Evolutionary conservation across 2,888 invertebrate species (phyloP).

Genomic region (Lycia hirtaria): DNA sequence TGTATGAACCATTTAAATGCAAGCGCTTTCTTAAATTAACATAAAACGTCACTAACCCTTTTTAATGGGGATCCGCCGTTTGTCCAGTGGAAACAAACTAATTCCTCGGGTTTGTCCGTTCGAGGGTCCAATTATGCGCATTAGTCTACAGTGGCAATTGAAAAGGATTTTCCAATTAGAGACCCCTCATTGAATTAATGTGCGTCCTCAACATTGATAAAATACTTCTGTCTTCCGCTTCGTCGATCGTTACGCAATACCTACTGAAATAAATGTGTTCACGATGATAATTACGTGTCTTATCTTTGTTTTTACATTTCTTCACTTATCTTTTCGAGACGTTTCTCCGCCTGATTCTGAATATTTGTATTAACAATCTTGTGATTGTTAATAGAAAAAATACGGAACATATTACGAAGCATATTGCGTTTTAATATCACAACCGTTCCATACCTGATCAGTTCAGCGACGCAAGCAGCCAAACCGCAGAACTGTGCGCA

Average conservation of each 20-base stretch:
- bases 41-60: constrained; percentile 47
- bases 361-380: constrained; percentile 1
- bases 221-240: constrained; percentile 60
- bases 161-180: constrained; percentile 74
- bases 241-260: constrained; percentile 53
- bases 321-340: constrained; percentile 11
- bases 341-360: constrained; percentile 15
- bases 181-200: constrained; percentile 69
- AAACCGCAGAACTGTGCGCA: constrained; percentile 54
- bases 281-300: constrained; percentile 32
- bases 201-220: constrained; percentile 59
- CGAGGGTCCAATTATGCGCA: constrained; percentile 71
- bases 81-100: constrained; percentile 51
- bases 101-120: constrained; percentile 63
- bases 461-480: constrained; percentile 45
- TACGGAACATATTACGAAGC: too few species aligned
- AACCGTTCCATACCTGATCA: constrained; percentile 39
- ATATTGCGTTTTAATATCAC: constrained; percentile 40
- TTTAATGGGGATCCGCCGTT: constrained; percentile 49
- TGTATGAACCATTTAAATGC: constrained; percentile 41
- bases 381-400: neutral
- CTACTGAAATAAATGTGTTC: constrained; percentile 35
- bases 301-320: constrained; percentile 38
- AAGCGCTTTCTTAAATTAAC: constrained; percentile 38
- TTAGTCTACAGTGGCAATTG: constrained; percentile 58